Conservation (phyloP, 2,113 vertebrate genomes). For the Phalacrocorax brasilianus region DNA sequence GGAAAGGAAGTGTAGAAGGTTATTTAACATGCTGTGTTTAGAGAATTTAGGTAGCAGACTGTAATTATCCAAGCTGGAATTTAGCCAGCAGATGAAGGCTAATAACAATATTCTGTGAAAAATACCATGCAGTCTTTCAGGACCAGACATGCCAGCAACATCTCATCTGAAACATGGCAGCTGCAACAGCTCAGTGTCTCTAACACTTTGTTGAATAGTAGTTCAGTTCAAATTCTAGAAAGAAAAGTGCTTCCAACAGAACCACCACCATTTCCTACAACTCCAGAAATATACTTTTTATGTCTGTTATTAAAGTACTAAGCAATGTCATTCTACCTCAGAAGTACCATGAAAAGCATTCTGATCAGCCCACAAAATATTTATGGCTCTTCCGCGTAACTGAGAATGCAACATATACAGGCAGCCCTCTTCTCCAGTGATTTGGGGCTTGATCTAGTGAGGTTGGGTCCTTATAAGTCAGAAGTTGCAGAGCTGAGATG, state of each 20-base stretch:
- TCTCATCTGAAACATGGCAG: background rate
- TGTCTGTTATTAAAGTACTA: background rate
- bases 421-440: background rate
- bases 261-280: background rate
- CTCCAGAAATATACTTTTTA: background rate
- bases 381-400: background rate
- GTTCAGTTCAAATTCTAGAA: background rate
- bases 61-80: constrained; percentile 38
- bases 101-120: constrained; percentile 32
- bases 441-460: background rate
- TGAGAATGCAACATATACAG: background rate
- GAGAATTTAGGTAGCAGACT: constrained; percentile 24
- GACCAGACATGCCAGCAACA: background rate
- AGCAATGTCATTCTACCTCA: background rate
- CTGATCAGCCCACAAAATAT: background rate
- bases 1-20: background rate
- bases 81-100: constrained; percentile 24
- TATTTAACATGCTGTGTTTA: constrained; percentile 21
- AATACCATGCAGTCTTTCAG: constrained; percentile 16
- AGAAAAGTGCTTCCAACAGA: background rate
- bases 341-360: background rate
- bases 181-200: background rate
- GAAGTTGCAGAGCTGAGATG: background rate
- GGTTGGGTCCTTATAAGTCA: background rate
- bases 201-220: background rate